Evolutionary conservation across 2,888 invertebrate genomes (phyloP).

Genomic region (Lasioglossum malachurum): DNA sequence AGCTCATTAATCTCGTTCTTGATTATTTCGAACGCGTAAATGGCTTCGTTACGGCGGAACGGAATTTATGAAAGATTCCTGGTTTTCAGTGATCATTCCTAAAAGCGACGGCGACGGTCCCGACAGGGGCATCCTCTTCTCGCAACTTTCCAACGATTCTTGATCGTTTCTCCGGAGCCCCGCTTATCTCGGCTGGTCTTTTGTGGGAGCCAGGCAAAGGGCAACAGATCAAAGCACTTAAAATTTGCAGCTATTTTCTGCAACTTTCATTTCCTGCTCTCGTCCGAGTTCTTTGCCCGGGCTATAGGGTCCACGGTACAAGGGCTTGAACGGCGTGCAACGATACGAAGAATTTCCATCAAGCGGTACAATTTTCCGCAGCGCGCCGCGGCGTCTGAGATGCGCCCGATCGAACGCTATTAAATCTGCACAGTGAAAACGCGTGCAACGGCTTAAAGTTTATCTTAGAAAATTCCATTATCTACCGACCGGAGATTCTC

Average conservation of each 20-base stretch:
- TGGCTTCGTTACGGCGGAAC: background rate
- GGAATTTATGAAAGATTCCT: background rate
- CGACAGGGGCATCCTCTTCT: background rate
- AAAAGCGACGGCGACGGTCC: background rate
- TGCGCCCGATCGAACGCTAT: constrained; percentile 24
- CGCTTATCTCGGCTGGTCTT: background rate
- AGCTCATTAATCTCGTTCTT: background rate
- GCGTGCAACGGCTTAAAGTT: constrained; percentile 40
- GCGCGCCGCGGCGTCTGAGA: background rate
- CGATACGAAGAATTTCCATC: constrained; percentile 20
- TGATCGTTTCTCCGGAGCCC: background rate
- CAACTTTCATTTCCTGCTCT: background rate
- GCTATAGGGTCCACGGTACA: too few relatives aligned
- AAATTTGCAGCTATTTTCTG: background rate
- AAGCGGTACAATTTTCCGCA: background rate
- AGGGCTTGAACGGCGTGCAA: background rate
- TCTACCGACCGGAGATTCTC: constrained; percentile 40
- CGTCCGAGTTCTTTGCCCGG: background rate
- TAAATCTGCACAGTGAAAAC: constrained; percentile 43
- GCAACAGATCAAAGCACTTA: constrained; percentile 9
- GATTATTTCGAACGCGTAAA: background rate
- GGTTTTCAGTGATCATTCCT: background rate
- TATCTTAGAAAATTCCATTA: constrained; percentile 60
- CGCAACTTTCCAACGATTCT: background rate
- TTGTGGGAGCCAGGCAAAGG: background rate